phyloP scores from a whole-genome alignment of 2,113 vertebrate species.

The Thunnus thynnus region DNA sequence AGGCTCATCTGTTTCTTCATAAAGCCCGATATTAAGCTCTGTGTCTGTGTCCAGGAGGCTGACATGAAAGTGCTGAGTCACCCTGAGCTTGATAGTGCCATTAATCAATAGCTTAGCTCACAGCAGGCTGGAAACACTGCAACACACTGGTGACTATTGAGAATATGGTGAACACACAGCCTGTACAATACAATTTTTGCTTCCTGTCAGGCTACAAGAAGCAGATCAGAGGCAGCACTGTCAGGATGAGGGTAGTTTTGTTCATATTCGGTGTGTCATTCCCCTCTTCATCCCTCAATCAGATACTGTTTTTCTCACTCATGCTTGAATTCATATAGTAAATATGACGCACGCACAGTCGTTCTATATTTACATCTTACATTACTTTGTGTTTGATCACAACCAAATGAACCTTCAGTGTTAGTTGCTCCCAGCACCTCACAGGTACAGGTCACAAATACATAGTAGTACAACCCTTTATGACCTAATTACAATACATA shows the following conservation, averaged over 20 bases:
- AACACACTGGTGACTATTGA: conserved; percentile 21
- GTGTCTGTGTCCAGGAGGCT: conserved; percentile 26
- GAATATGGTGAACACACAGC: not conserved
- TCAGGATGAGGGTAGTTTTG: not conserved
- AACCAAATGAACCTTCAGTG: no score
- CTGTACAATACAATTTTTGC: not conserved
- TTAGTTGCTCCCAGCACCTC: not conserved
- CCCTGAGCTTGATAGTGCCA: conserved; percentile 18
- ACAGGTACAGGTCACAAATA: not conserved
- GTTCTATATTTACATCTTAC: not conserved
- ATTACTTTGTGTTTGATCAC: not conserved
- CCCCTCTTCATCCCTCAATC: not conserved
- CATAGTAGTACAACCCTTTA: not conserved
- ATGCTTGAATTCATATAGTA: not conserved
- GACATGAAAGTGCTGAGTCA: conserved; percentile 61
- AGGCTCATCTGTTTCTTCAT: conserved; percentile 31
- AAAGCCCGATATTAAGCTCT: conserved; percentile 3
- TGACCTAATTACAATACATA: no score
- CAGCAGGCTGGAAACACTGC: conserved; percentile 33
- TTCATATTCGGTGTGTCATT: not conserved
- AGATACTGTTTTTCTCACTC: not conserved
- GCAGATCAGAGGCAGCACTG: not conserved
- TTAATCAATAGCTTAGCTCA: conserved; percentile 58
- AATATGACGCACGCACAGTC: no score
- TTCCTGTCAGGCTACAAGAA: not conserved